Evolutionary conservation across 2,797 vertebrate genomes (phyloP).

Genomic region (Sorex maritimensis): DNA sequence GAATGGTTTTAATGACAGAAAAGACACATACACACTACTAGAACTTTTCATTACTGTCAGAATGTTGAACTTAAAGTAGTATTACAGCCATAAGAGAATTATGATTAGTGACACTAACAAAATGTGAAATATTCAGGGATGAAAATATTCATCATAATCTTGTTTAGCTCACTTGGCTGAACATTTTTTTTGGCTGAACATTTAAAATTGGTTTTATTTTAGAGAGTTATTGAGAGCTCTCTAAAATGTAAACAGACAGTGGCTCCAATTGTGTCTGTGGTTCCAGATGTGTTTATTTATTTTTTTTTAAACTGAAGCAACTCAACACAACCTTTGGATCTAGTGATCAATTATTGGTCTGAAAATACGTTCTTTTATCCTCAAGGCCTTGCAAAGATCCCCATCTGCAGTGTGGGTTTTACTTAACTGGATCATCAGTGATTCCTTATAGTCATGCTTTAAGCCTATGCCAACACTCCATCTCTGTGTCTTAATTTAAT

Average conservation of each 20-base stretch:
- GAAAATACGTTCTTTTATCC: conserved; percentile 45
- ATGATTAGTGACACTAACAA: conserved; percentile 32
- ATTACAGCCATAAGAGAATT: conserved; percentile 16
- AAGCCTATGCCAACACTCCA: not conserved
- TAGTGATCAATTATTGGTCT: conserved; percentile 61
- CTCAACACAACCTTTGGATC: conserved; percentile 28
- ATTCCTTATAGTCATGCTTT: not conserved
- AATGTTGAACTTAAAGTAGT: conserved; percentile 12
- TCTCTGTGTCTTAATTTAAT: conserved; percentile 48
- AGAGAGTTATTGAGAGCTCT: conserved; percentile 70
- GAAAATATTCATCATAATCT: conserved; percentile 68
- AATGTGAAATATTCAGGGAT: conserved; percentile 68
- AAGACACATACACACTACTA: not conserved
- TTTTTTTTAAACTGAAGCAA: conserved; percentile 45
- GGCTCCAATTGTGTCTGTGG: conserved; percentile 73
- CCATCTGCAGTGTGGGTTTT: conserved; percentile 1
- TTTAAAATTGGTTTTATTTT: conserved; percentile 65
- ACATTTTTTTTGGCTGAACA: conserved; percentile 54
- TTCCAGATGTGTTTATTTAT: conserved; percentile 69
- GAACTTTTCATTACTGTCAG: conserved; percentile 12
- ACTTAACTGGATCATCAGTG: not conserved
- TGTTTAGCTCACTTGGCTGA: conserved; percentile 55
- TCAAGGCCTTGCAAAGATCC: conserved; percentile 47
- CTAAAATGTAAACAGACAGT: conserved; percentile 65
- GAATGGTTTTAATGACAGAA: not conserved